A percentile compares a stretch with the other conserved stretches of the same genome.
Evolutionary conservation across 2,888 invertebrate genomes (phyloP).

Genomic region (Hecatera dysodea): DNA sequence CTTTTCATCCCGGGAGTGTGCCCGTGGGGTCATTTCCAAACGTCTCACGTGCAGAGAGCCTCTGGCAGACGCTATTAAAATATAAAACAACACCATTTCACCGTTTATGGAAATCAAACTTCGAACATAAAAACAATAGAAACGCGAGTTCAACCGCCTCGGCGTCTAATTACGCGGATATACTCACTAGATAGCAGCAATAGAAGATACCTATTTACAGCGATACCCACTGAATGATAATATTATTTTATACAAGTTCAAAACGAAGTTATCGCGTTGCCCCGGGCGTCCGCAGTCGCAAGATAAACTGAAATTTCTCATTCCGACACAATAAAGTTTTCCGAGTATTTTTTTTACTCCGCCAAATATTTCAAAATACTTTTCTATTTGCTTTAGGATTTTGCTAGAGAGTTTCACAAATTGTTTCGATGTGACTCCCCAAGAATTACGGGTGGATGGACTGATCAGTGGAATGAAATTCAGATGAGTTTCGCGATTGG

Average conservation of each 20-base stretch:
- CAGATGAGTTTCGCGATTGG: conserved; percentile 76
- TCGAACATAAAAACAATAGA: conserved; percentile 51
- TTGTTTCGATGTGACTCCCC: conserved; percentile 77
- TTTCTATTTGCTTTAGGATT: conserved; percentile 81
- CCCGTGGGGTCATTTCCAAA: too few species aligned
- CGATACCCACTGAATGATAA: conserved; percentile 78
- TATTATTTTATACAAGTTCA: conserved; percentile 81
- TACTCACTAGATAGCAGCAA: conserved; percentile 62
- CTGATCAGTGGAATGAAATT: conserved; percentile 77
- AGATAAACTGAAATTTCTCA: conserved; percentile 82
- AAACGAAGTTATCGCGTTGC: conserved; percentile 73
- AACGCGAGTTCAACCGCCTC: conserved; percentile 51
- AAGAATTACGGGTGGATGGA: conserved; percentile 73
- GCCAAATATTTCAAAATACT: conserved; percentile 82
- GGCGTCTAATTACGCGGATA: conserved; percentile 68
- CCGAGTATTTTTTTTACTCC: conserved; percentile 75
- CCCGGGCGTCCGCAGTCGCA: conserved; percentile 71
- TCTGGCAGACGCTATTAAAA: conserved; percentile 3
- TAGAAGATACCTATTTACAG: conserved; percentile 66
- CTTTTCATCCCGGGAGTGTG: too few species aligned
- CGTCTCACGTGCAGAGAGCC: too few species aligned
- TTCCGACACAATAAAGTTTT: conserved; percentile 81
- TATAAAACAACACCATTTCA: conserved; percentile 37
- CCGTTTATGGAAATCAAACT: conserved; percentile 58
- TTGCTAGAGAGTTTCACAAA: conserved; percentile 75